Evolutionary conservation across 2,797 vertebrate genomes (phyloP).

Genomic region (Hydrolagus colliei): DNA sequence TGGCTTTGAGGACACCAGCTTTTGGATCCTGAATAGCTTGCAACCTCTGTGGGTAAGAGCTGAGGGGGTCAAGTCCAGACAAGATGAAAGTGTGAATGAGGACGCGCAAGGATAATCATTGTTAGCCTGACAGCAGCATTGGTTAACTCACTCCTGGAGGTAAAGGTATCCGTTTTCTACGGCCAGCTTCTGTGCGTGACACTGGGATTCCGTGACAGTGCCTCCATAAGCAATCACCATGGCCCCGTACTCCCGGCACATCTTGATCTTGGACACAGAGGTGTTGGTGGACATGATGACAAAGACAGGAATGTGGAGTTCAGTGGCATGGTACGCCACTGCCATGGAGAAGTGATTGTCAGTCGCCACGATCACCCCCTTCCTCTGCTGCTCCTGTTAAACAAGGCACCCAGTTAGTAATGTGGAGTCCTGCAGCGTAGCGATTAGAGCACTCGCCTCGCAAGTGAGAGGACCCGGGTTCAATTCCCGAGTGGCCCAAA

Average conservation of each 20-base stretch:
- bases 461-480: too few relatives aligned
- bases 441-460: too few relatives aligned
- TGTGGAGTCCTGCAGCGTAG: too few relatives aligned
- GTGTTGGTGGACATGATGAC: constrained; percentile 71
- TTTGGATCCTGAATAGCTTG: too few relatives aligned
- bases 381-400: constrained; percentile 74
- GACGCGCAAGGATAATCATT: too few relatives aligned
- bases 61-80: too few relatives aligned
- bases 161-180: constrained; percentile 75
- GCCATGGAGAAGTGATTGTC: constrained; percentile 85
- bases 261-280: constrained; percentile 56
- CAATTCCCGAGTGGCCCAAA: too few relatives aligned
- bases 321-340: constrained; percentile 71
- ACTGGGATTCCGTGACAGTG: constrained; percentile 59
- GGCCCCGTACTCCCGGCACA: constrained; percentile 77
- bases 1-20: too few relatives aligned
- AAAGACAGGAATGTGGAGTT: constrained; percentile 71
- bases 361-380: constrained; percentile 76
- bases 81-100: too few relatives aligned
- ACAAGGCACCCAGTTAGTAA: neutral
- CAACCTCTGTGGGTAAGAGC: too few relatives aligned
- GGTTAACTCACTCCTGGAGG: constrained; percentile 75
- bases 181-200: constrained; percentile 67
- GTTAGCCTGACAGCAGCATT: too few relatives aligned
- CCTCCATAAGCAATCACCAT: constrained; percentile 78